A percentile compares a stretch with the other conserved stretches of the same genome.
phyloP scores from a whole-genome alignment of 1,140 invertebrate species.

The Arctopsyche grandis region DNA sequence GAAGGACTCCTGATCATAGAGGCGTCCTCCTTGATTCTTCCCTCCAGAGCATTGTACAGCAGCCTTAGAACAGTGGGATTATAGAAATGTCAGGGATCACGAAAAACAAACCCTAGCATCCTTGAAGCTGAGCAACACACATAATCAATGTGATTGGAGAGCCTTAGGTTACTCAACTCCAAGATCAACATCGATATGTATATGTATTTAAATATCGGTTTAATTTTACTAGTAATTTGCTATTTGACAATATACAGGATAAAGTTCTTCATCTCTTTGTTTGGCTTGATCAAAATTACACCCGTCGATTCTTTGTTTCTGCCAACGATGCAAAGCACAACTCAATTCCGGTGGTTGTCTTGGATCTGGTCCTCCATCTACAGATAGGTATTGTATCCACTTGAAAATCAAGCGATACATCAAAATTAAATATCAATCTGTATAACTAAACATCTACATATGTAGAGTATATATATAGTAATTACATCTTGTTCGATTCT shows the following conservation, averaged over 20 bases:
- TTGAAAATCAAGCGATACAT: conserved; percentile 1
- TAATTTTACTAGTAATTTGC: not conserved
- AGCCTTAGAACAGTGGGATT: no score
- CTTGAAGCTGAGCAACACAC: no score
- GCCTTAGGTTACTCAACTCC: no score
- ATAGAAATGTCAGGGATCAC: no score
- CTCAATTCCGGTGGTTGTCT: conserved; percentile 44
- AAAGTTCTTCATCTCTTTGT: conserved; percentile 42
- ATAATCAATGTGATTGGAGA: no score
- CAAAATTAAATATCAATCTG: not conserved
- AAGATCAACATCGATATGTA: no score
- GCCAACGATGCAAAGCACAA: conserved; percentile 47
- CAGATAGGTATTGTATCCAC: conserved; percentile 49
- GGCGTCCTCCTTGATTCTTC: no score
- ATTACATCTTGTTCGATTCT: conserved; percentile 46
- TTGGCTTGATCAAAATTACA: conserved; percentile 37
- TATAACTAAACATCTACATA: no score
- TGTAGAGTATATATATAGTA: no score
- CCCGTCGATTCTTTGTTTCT: conserved; percentile 12
- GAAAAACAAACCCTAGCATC: no score
- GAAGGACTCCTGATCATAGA: no score
- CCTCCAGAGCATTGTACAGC: no score
- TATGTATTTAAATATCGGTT: not conserved
- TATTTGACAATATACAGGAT: conserved; percentile 35
- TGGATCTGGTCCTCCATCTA: conserved; percentile 46